Percentiles rank a stretch among this genome's conserved stretches.
Evolutionary conservation across 2,888 invertebrate species (phyloP).

Genomic region (Macrostomum cliftonense): DNA sequence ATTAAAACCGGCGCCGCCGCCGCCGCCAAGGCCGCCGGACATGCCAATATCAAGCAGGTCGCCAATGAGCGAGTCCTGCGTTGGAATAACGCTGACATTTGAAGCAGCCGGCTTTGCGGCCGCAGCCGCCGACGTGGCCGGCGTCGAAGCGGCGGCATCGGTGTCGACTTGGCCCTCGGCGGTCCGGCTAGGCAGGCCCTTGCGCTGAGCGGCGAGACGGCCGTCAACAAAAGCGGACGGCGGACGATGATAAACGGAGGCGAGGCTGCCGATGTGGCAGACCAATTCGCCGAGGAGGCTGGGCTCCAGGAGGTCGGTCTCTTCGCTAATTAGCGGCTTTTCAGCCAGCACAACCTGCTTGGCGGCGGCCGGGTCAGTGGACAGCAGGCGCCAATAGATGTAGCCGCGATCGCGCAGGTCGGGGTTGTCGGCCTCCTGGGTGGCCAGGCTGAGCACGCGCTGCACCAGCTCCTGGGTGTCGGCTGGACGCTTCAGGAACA

Average conservation of each 20-base stretch:
- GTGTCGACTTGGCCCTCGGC: slow-evolving; percentile 4
- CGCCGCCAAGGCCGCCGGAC: not conserved
- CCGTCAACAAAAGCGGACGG: slow-evolving; percentile 58
- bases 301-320: slow-evolving; percentile 89
- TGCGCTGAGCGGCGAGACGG: slow-evolving; percentile 1
- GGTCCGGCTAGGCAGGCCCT: slow-evolving; percentile 5
- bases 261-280: slow-evolving; percentile 89
- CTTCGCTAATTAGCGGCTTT: slow-evolving; percentile 94
- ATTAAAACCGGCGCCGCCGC: not conserved
- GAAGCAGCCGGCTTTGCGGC: slow-evolving; percentile 28
- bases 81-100: slow-evolving; percentile 48
- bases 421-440: slow-evolving; percentile 76
- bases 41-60: slow-evolving; percentile 92
- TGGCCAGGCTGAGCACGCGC: slow-evolving; percentile 48
- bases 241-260: slow-evolving; percentile 96
- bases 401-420: slow-evolving; percentile 92
- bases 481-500: slow-evolving; percentile 78
- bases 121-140: slow-evolving; percentile 14
- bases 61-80: slow-evolving; percentile 79
- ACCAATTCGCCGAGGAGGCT: slow-evolving; percentile 89
- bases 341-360: slow-evolving; percentile 97
- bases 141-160: slow-evolving; percentile 14
- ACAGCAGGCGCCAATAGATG: slow-evolving; percentile 93
- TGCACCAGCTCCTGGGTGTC: slow-evolving; percentile 67
- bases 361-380: slow-evolving; percentile 95